Evolutionary conservation across 2,113 vertebrate genomes (phyloP).

Genomic region (Arizona elegans): DNA sequence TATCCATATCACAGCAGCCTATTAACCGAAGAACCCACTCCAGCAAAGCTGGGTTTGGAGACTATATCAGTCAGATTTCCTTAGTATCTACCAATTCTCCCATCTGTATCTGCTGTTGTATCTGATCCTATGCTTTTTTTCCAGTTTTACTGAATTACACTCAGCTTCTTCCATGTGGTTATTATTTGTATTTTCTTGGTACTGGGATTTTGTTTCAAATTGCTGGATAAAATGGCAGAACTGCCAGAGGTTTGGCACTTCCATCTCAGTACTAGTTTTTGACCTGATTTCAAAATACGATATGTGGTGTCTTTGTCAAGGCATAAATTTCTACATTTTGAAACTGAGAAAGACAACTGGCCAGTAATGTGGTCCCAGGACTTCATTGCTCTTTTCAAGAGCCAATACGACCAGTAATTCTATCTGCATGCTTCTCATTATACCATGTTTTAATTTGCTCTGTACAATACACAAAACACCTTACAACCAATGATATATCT

Average conservation of each 20-base stretch:
- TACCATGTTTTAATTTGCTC: conserved; percentile 55
- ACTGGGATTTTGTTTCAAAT: background rate
- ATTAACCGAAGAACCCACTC: conserved; percentile 31
- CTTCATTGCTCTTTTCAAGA: background rate
- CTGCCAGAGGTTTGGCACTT: conserved; percentile 5
- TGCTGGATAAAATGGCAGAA: background rate
- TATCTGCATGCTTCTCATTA: conserved; percentile 11
- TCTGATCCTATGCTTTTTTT: background rate
- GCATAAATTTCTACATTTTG: conserved; percentile 15
- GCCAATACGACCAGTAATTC: conserved; percentile 2
- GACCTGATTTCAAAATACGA: background rate
- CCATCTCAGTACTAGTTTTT: background rate
- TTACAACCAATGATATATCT: conserved; percentile 23
- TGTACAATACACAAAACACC: conserved; percentile 32
- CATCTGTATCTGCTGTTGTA: background rate
- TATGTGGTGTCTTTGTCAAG: background rate
- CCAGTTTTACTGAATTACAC: background rate
- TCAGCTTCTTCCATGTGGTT: background rate
- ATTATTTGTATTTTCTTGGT: background rate
- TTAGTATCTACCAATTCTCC: background rate
- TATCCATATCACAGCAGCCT: conserved; percentile 10
- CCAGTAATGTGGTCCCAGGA: background rate
- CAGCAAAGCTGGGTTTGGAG: conserved; percentile 15
- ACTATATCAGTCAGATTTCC: background rate
- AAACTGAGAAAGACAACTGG: background rate